Base-by-base conservation (phyloP, 2,113 vertebrate species). In the Zosterops lateralis region DNA sequence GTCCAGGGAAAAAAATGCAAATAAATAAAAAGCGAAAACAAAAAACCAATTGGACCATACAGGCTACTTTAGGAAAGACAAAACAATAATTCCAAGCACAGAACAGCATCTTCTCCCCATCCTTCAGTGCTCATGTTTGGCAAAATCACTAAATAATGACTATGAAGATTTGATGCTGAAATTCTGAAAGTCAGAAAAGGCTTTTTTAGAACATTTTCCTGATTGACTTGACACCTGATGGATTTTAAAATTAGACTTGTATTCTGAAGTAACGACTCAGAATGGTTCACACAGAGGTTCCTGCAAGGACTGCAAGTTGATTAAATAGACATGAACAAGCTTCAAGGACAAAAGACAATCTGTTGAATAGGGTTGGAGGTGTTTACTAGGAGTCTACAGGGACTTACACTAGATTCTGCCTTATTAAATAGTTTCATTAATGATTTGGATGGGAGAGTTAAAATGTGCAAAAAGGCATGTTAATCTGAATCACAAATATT, bases 401-500 rank as follows among this genome's bases (percentile, higher is more conserved):
- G 74, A 91, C 82, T 67, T 72, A 54, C 7, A 42, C 11, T n/a
- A 66, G 38, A 71, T 64, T 89, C 17, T 85, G 48, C 28, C 31
- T 86, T 48, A 65, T 9, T 86, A 26, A 74, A 70, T 75, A 73
- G 50, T 70, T 79, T 67, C 58, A 83, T 76, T 74, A 84, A 78
- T 36, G 5, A 87, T 93, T 80, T 95, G 40, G 21, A 87, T 67
- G 70, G 79, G 62, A 31, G 42, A 57, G 4, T 17, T 29, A 68
- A 81, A 75, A 65, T 8, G 14, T 68, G 64, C 40, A 71, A 88
- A 86, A 81, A 83, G 34, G 15, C 19, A 74, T 31, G 25, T 14
- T 86, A 90, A 75, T 84, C 74, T 72, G 54, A 86, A 68, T 87
- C 48, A 87, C 68, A 86, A 64, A 57, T 82, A 96, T 12, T 82